Conservation (phyloP, 2,888 invertebrate species). For the Oligia strigilis region DNA sequence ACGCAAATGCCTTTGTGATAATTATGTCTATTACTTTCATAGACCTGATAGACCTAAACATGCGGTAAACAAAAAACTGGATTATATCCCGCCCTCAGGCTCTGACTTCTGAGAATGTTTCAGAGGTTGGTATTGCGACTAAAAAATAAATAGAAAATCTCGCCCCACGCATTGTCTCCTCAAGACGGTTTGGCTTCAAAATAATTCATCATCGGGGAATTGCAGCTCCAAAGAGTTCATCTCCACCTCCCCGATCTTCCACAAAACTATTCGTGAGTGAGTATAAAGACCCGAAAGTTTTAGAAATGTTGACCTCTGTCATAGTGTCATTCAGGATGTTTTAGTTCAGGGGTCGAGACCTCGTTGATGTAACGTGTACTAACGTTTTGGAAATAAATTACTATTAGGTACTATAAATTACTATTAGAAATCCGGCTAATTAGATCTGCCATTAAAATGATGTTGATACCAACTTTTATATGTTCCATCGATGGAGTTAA, state of each 20-base stretch:
- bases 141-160: neutral
- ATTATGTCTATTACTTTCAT: no score
- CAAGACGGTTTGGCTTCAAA: neutral
- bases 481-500: conserved; percentile 83
- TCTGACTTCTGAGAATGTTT: no score
- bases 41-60: neutral
- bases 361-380: neutral
- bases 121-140: neutral
- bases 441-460: neutral
- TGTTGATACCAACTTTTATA: conserved; percentile 79
- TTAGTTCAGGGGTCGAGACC: neutral
- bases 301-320: neutral
- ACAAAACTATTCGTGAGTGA: neutral
- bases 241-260: neutral
- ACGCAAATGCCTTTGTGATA: neutral
- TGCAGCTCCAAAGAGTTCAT: neutral
- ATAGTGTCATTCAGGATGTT: neutral
- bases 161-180: neutral
- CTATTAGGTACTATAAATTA: no score
- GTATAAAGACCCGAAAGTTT: neutral
- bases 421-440: neutral
- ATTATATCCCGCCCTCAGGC: neutral
- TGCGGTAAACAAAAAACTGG: neutral
- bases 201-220: no score
- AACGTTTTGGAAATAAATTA: neutral